Percentiles rank a stretch among this genome's conserved stretches.
These are phyloP conservation scores for Thaumetopoea pityocampa DNA, from an alignment of 1,140 invertebrate species.

Conservation along the genomic window DNA sequence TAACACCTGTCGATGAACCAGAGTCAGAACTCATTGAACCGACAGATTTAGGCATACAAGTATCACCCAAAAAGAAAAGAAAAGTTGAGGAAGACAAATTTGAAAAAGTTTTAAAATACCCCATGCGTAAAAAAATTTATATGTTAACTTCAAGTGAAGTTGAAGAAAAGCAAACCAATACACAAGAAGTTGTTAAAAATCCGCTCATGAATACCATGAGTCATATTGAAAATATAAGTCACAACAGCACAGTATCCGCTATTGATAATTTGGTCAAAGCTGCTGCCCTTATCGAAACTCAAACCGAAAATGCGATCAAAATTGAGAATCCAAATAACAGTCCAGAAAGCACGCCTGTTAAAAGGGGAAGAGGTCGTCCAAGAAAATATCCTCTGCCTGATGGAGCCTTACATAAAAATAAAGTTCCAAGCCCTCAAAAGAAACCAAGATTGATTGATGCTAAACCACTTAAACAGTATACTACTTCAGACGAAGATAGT, in stretches of 20 bases:
- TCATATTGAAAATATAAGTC: slow-evolving; percentile 25
- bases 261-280: slow-evolving; percentile 67
- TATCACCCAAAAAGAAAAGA: slow-evolving; percentile 58
- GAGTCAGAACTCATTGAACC: slow-evolving; percentile 70
- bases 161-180: slow-evolving; percentile 8
- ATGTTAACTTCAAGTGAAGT: slow-evolving; percentile 43
- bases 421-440: slow-evolving; percentile 48
- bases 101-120: slow-evolving; percentile 44
- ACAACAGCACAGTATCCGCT: slow-evolving; percentile 46
- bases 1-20: slow-evolving; percentile 65
- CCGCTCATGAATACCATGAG: slow-evolving; percentile 26
- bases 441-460: slow-evolving; percentile 48
- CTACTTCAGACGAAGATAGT: slow-evolving; percentile 38
- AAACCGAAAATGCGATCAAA: slow-evolving; percentile 42
- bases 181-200: slow-evolving; percentile 26
- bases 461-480: slow-evolving; percentile 30
- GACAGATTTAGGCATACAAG: slow-evolving; percentile 48
- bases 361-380: slow-evolving; percentile 62
- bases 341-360: slow-evolving; percentile 40
- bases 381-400: slow-evolving; percentile 61
- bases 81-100: slow-evolving; percentile 45
- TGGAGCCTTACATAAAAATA: slow-evolving; percentile 24
- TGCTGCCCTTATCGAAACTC: slow-evolving; percentile 60
- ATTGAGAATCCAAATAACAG: slow-evolving; percentile 21
- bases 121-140: slow-evolving; percentile 64